Percentiles rank a stretch among this genome's conserved stretches.
Conservation (phyloP, 1,140 invertebrate species). For the Pseudomyrmex pallidus region DNA sequence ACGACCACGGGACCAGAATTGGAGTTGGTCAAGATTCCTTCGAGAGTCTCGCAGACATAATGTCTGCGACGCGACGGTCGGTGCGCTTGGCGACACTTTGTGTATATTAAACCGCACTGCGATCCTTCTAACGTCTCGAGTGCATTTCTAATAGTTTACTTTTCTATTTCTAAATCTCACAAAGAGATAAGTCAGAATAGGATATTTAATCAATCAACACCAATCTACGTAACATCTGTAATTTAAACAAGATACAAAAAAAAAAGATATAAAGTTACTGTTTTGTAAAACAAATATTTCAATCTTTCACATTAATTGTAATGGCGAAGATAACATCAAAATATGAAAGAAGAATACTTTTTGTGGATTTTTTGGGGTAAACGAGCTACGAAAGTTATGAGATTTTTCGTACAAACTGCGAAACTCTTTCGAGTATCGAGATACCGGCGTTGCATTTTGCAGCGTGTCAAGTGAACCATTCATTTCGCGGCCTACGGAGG, state of each 20-base stretch:
- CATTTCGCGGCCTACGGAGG: slow-evolving; percentile 56
- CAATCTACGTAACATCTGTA: no score
- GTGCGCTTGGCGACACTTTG: slow-evolving; percentile 42
- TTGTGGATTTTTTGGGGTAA: no score
- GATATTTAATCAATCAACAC: no score
- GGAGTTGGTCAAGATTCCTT: slow-evolving; percentile 53
- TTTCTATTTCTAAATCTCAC: no score
- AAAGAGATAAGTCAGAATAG: no score
- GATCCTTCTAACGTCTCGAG: no score
- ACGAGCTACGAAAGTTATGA: neutral
- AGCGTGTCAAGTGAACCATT: slow-evolving; percentile 45
- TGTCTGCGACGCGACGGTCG: slow-evolving; percentile 32
- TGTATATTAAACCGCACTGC: neutral
- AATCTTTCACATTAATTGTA: no score
- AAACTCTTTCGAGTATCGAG: slow-evolving; percentile 16
- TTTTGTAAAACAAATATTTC: no score
- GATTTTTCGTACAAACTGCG: slow-evolving; percentile 6
- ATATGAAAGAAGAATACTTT: neutral
- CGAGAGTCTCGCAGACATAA: slow-evolving; percentile 49
- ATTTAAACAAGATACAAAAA: no score
- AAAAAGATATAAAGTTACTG: no score
- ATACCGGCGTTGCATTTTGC: neutral
- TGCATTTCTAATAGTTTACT: no score
- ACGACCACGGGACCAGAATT: slow-evolving; percentile 22
- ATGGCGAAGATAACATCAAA: no score